These are phyloP conservation scores for Dermochelys coriacea DNA, from an alignment of 2,797 vertebrate species.

Conservation along the genomic window DNA sequence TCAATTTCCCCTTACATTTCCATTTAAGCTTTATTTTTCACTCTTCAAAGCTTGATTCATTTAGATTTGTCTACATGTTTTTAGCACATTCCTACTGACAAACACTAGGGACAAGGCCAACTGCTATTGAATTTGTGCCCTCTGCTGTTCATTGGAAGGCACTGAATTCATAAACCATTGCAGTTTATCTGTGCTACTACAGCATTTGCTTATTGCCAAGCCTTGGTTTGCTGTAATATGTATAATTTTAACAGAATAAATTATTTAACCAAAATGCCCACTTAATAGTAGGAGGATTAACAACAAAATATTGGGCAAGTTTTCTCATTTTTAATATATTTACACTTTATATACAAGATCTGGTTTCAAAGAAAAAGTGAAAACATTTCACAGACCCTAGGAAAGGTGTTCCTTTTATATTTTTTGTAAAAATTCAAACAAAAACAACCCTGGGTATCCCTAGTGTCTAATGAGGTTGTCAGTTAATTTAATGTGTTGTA, in stretches of 20 bases:
- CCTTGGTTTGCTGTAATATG: neutral
- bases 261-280: neutral
- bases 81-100: neutral
- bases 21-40: neutral
- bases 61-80: neutral
- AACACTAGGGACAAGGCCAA: neutral
- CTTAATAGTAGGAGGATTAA: rapidly evolving
- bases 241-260: neutral
- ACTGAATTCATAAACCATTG: neutral
- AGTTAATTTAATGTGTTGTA: neutral
- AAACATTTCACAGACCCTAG: neutral
- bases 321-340: neutral
- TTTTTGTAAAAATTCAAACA: neutral
- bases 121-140: conserved; percentile 61
- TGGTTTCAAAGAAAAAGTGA: neutral
- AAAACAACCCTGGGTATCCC: neutral
- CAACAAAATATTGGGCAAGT: neutral
- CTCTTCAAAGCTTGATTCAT: neutral
- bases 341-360: neutral
- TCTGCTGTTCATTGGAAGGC: conserved; percentile 61
- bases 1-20: neutral
- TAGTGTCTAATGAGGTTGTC: neutral
- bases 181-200: rapidly evolving
- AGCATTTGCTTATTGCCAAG: neutral
- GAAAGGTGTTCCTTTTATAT: neutral